Conservation (phyloP, 2,113 vertebrate genomes). For the Centropus bengalensis region DNA sequence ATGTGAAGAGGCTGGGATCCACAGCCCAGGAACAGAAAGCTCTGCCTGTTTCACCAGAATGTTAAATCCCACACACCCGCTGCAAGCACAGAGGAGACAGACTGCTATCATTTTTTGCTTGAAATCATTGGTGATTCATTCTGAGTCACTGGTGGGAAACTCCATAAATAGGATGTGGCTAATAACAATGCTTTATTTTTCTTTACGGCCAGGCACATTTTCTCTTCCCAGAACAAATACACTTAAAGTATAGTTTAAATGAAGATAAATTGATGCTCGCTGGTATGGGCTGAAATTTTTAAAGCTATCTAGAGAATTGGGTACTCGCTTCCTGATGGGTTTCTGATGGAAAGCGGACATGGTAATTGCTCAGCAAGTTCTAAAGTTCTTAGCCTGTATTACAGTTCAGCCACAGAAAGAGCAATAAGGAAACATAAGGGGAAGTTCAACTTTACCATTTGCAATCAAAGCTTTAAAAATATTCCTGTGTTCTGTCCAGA, state of each 20-base stretch:
- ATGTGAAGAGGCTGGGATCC: neutral
- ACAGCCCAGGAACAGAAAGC: neutral
- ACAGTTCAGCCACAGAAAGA: neutral
- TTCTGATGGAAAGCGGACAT: neutral
- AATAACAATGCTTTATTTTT: conserved; percentile 56
- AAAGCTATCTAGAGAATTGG: conserved; percentile 1
- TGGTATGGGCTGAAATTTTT: neutral
- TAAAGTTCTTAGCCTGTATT: neutral
- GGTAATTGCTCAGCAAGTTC: neutral
- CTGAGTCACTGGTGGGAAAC: conserved; percentile 57
- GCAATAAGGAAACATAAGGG: neutral
- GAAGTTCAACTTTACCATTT: neutral
- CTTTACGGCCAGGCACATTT: neutral
- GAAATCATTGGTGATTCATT: conserved; percentile 66
- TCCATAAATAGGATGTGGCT: conserved; percentile 55
- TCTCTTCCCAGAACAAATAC: conserved; percentile 7
- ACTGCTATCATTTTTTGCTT: neutral
- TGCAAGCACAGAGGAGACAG: conserved; percentile 45
- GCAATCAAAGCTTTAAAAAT: neutral
- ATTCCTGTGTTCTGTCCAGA: neutral
- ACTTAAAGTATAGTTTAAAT: neutral
- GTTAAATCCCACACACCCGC: conserved; percentile 24
- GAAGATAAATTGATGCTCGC: neutral
- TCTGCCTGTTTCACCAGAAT: conserved; percentile 6
- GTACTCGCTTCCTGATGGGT: neutral